A percentile compares a stretch with the other conserved stretches of the same genome.
These are phyloP conservation scores for Spodoptera exigua DNA, from an alignment of 2,888 invertebrate species.

Conservation along the genomic window DNA sequence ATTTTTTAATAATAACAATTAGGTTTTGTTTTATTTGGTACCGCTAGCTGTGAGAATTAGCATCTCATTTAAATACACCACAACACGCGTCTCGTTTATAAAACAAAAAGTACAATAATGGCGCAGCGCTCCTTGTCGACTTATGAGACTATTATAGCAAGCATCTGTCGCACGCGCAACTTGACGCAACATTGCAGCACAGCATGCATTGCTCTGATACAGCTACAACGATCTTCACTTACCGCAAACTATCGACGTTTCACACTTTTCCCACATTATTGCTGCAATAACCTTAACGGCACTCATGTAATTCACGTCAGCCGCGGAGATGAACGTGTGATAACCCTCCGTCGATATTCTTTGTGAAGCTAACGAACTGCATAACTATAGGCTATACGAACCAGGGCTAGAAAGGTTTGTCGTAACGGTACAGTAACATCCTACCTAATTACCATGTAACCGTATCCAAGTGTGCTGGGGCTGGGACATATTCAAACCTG, in stretches of 20 bases:
- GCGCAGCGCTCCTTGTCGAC: conserved; percentile 21
- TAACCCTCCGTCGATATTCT: conserved; percentile 56
- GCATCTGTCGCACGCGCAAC: conserved; percentile 62
- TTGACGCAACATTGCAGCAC: conserved; percentile 58
- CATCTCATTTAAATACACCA: background rate
- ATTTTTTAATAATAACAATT: no score
- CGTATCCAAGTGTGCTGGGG: conserved; percentile 51
- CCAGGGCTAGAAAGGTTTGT: conserved; percentile 36
- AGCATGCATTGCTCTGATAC: conserved; percentile 34
- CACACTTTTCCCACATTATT: conserved; percentile 80
- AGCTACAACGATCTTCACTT: conserved; percentile 60
- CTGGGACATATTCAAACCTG: conserved; percentile 66
- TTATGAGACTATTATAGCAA: conserved; percentile 44
- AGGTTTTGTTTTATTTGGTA: no score
- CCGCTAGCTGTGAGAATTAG: no score
- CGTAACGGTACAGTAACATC: conserved; percentile 50
- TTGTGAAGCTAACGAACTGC: conserved; percentile 48
- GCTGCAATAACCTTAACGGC: conserved; percentile 76
- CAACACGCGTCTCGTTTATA: background rate
- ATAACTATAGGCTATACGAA: conserved; percentile 17
- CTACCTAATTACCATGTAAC: conserved; percentile 52
- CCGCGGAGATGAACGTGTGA: conserved; percentile 58
- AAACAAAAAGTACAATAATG: conserved; percentile 9
- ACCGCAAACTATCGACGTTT: conserved; percentile 79
- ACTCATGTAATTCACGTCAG: conserved; percentile 63